These are phyloP conservation scores for Maccullochella peelii DNA, from an alignment of 2,113 vertebrate species.

Conservation along the genomic window DNA sequence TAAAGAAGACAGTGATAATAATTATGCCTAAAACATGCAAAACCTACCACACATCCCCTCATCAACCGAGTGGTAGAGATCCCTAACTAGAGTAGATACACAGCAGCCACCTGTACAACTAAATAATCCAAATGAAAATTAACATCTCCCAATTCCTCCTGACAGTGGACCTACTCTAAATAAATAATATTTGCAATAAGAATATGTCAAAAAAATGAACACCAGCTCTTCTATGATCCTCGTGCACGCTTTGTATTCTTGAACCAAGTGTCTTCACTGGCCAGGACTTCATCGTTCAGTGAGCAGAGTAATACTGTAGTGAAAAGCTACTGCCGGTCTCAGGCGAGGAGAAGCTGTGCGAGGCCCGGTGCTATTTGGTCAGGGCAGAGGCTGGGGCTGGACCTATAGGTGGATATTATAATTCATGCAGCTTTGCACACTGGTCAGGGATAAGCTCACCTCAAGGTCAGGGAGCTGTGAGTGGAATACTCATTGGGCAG, in stretches of 20 bases:
- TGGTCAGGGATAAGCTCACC: constrained; percentile 80
- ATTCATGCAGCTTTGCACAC: constrained; percentile 78
- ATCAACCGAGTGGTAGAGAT: background rate
- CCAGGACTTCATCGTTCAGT: constrained; percentile 50
- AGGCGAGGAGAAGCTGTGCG: constrained; percentile 42
- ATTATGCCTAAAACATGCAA: background rate
- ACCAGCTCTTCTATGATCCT: constrained; percentile 19
- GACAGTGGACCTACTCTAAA: background rate
- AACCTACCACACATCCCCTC: background rate
- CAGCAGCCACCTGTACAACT: constrained; percentile 8
- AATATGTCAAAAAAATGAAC: background rate
- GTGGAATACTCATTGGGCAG: constrained; percentile 84
- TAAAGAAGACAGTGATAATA: background rate
- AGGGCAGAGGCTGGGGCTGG: constrained; percentile 59
- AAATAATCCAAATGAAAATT: constrained; percentile 8
- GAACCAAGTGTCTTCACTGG: constrained; percentile 41
- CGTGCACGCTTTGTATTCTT: constrained; percentile 41
- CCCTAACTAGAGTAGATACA: background rate
- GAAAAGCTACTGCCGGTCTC: constrained; percentile 54
- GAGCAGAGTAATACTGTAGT: constrained; percentile 36
- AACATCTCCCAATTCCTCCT: background rate
- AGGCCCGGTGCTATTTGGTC: constrained; percentile 65
- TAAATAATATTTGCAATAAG: constrained; percentile 4
- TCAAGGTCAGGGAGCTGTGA: constrained; percentile 84
- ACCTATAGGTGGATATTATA: constrained; percentile 79